Base-by-base conservation (phyloP, 2,888 invertebrate genomes). In the Cancer borealis region DNA sequence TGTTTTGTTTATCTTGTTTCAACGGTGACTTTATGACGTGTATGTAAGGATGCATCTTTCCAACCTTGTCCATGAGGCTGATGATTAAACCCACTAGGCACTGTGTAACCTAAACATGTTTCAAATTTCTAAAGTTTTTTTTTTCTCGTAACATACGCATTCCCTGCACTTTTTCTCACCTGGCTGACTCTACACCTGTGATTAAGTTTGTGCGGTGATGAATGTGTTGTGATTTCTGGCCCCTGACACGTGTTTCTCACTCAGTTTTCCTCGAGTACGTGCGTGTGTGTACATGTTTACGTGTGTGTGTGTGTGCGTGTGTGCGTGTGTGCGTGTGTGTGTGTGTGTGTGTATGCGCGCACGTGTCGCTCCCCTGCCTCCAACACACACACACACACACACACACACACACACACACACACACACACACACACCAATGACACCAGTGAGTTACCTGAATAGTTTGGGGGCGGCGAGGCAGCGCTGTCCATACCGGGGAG, bases 391-490 rank as follows among this genome's bases (percentile, higher is more conserved):
- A 26, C 73, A 73, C 17, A 66, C 66, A n/a, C 66, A 66, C 66
- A 66, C 66, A 66, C 66, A 73, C 73, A 73, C 73, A 73, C 73
- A 73, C 73, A 73, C 79, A 79, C 79, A 79, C 79, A 79, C 79
- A 79, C 79, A 79, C 26, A 79, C 79, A 79, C 79, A 79, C 79
- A 79, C 79, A 79, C 30, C 14, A 30, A 30, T 26, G 30, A 26
- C 12, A 26, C 10, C 79, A 12, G 8, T 30, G 21, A 54, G 47
- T 89, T 93, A 93, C 93, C 93, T 93, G 93, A 93, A 79, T 93
- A 93, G 90, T 93, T 93, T 26, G 93, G 93, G 10, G 93, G 93
- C 12, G 93, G 93, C 8, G 93, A 93, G 26, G 93, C 60, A 10
- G 93, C 93, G 84, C 45, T 93, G 93, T 93, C 93, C 93, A 93